These are phyloP conservation scores for Tangara arthus DNA, from an alignment of 2,797 vertebrate genomes.

Conservation along the genomic window DNA sequence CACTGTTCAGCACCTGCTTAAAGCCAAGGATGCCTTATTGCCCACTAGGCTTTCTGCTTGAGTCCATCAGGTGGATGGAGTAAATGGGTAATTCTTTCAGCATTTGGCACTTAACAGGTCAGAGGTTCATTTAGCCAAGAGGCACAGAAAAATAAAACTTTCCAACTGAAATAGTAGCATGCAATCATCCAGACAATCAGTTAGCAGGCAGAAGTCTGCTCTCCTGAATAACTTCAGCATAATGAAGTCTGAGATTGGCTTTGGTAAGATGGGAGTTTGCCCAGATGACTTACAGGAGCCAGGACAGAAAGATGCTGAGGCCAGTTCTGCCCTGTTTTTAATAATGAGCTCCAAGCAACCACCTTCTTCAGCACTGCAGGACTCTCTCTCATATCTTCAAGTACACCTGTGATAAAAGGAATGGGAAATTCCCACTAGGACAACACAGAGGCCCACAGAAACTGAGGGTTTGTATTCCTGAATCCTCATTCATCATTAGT, in stretches of 20 bases:
- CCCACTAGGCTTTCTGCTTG: neutral
- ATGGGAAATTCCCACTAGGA: neutral
- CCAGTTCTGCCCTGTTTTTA: neutral
- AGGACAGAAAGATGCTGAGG: neutral
- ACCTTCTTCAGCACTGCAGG: neutral
- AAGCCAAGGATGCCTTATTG: neutral
- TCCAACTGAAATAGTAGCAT: neutral
- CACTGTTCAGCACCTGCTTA: neutral
- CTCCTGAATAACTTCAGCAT: neutral
- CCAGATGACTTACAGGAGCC: neutral
- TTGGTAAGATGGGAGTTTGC: neutral
- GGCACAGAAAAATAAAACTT: constrained; percentile 16
- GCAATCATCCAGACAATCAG: neutral
- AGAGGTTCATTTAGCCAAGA: neutral
- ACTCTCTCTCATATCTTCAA: neutral
- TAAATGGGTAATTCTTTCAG: neutral
- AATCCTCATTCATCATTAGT: neutral
- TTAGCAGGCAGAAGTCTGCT: neutral
- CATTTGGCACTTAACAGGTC: neutral
- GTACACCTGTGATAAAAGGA: neutral
- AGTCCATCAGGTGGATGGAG: neutral
- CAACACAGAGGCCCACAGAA: neutral
- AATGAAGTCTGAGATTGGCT: neutral
- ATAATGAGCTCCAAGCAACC: neutral
- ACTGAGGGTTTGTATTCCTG: neutral